Conservation (phyloP, 2,888 invertebrate species). For the Oscheius sp. region DNA sequence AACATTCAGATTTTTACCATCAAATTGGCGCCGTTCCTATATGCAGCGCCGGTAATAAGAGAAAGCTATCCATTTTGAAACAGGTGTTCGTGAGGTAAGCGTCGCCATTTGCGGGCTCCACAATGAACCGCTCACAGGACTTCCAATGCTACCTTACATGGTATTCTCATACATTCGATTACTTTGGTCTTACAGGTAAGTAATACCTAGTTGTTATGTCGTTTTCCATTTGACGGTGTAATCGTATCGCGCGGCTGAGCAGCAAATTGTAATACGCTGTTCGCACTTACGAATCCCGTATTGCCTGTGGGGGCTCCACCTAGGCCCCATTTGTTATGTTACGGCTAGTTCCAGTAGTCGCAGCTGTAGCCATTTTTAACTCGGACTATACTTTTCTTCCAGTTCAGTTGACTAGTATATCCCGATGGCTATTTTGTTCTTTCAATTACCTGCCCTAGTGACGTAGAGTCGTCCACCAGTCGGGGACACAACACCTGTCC, state of each 20-base stretch:
- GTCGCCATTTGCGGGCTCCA: background rate
- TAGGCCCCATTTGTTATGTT: constrained; percentile 16
- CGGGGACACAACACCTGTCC: constrained; percentile 20
- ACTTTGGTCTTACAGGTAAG: background rate
- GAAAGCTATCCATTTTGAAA: constrained; percentile 4
- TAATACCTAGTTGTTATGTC: background rate
- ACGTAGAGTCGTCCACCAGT: background rate
- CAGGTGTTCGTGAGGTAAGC: background rate
- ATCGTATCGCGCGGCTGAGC: constrained; percentile 9
- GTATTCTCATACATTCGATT: too few relatives aligned
- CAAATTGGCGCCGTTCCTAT: too few relatives aligned
- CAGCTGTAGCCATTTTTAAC: too few relatives aligned
- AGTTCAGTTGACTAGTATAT: background rate
- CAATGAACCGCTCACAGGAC: background rate
- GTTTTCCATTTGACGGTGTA: background rate
- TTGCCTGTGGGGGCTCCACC: background rate
- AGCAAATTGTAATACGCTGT: constrained; percentile 22
- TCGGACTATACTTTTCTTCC: background rate
- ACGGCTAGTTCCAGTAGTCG: too few relatives aligned
- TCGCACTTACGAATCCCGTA: constrained; percentile 12
- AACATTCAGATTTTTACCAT: too few relatives aligned
- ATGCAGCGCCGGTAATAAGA: too few relatives aligned
- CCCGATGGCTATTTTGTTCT: background rate
- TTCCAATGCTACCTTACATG: background rate
- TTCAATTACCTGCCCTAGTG: background rate